Conservation (phyloP, 2,888 invertebrate species). For the Cephalotes varians region DNA sequence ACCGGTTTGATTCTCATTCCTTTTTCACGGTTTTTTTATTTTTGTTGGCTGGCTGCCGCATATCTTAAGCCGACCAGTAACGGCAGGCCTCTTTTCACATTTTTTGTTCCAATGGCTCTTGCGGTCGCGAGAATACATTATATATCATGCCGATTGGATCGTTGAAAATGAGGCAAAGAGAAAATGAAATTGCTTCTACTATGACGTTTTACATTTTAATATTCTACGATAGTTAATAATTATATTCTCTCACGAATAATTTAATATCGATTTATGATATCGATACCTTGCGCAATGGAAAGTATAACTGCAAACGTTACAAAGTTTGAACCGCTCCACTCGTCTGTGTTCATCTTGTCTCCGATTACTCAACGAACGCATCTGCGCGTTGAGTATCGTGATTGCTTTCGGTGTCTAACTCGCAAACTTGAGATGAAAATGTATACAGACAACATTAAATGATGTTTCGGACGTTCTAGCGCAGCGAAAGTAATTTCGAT, state of each 20-base stretch:
- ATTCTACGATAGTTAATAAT: not conserved
- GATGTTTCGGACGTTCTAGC: constrained; percentile 59
- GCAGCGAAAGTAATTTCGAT: constrained; percentile 56
- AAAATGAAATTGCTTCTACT: not conserved
- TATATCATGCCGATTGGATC: constrained; percentile 27
- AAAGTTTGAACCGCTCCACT: not conserved
- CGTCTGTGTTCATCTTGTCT: not conserved
- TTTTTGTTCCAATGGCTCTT: constrained; percentile 60
- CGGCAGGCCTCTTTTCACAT: constrained; percentile 51
- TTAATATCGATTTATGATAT: not conserved
- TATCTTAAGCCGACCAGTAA: constrained; percentile 64
- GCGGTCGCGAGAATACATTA: constrained; percentile 56
- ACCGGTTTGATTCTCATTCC: constrained; percentile 37
- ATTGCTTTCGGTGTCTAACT: constrained; percentile 65
- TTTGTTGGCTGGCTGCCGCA: constrained; percentile 65
- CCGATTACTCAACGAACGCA: constrained; percentile 43
- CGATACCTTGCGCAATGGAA: not conserved
- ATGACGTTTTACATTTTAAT: not conserved
- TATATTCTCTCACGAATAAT: not conserved
- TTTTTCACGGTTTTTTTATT: constrained; percentile 14
- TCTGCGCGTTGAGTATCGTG: constrained; percentile 52
- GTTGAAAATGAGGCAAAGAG: not conserved
- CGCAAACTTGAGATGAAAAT: constrained; percentile 44
- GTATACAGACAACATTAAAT: not conserved
- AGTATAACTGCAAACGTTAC: constrained; percentile 2